phyloP scores from a whole-genome alignment of 2,113 vertebrate genomes.

The Acanthisitta chloris region DNA sequence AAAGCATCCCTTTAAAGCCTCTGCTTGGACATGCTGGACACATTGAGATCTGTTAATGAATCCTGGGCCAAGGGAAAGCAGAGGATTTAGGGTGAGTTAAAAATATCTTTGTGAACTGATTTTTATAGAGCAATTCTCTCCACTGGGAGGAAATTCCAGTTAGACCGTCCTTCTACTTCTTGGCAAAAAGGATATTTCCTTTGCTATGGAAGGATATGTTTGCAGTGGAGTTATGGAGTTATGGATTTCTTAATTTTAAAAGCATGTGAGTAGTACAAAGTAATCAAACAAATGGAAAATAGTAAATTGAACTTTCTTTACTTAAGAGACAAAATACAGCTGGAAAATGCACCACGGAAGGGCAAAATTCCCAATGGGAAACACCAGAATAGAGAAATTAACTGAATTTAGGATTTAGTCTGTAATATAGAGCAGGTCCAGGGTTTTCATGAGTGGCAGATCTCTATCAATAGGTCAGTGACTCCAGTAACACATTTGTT shows the following conservation, averaged over 20 bases:
- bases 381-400: background rate
- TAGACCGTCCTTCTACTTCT: background rate
- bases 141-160: conserved; percentile 34
- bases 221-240: background rate
- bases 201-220: background rate
- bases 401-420: background rate
- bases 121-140: background rate
- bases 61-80: background rate
- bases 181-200: background rate
- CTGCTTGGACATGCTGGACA: background rate
- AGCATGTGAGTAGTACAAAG: background rate
- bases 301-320: background rate
- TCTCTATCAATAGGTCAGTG: background rate
- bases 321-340: background rate
- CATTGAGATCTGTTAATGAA: background rate
- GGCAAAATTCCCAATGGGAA: background rate
- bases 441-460: background rate
- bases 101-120: background rate
- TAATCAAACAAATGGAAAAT: background rate
- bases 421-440: background rate
- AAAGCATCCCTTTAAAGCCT: background rate
- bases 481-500: background rate
- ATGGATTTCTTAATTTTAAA: background rate
- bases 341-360: background rate
- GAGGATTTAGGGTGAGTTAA: background rate